Evolutionary conservation across 2,888 invertebrate species (phyloP).

Genomic region (Crepidodera aurea): DNA sequence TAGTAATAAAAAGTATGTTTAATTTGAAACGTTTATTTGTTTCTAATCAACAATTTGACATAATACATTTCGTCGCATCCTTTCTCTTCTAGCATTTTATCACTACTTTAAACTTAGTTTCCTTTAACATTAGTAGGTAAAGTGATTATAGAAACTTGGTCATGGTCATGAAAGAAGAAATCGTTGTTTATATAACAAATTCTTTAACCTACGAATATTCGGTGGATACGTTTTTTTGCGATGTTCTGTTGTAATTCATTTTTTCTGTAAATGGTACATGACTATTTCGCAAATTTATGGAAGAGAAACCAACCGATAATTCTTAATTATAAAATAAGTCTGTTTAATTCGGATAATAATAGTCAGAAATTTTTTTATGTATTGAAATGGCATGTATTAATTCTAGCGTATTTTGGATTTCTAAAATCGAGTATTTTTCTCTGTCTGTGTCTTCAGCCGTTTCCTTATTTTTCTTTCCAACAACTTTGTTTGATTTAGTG

Average conservation of each 20-base stretch:
- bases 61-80: not conserved
- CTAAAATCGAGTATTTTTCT: too few species aligned
- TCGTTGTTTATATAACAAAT: not conserved
- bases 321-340: not conserved
- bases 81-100: not conserved
- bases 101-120: not conserved
- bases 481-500: too few species aligned
- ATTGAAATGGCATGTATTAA: too few species aligned
- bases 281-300: not conserved
- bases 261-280: not conserved
- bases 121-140: too few species aligned
- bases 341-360: too few species aligned
- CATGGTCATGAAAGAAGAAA: not conserved
- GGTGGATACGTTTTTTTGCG: not conserved
- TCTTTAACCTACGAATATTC: not conserved
- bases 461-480: too few species aligned
- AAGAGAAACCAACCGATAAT: not conserved
- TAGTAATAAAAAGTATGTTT: too few species aligned
- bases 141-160: not conserved
- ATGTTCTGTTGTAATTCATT: not conserved
- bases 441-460: too few species aligned
- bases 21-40: not conserved
- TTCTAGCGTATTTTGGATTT: too few species aligned
- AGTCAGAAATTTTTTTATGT: too few species aligned
- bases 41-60: not conserved